Conservation (phyloP, 2,797 vertebrate genomes). For the Cichlasoma orientale region DNA sequence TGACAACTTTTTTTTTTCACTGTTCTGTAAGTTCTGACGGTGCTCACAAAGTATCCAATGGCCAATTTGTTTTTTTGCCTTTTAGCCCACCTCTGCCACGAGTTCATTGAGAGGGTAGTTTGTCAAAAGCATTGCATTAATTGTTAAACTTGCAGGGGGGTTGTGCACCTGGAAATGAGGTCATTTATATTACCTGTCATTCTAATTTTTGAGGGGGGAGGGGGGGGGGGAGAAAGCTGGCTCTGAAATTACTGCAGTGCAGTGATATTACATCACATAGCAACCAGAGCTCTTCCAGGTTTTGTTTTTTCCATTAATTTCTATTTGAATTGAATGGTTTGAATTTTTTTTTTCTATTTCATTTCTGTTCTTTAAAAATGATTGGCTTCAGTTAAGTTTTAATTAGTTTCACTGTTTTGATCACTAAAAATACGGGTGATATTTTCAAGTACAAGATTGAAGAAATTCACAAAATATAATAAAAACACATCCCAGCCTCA, state of each 20-base stretch:
- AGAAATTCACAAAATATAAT: background rate
- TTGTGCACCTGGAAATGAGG: slow-evolving; percentile 53
- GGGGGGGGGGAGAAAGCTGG: background rate
- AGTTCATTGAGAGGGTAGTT: slow-evolving; percentile 47
- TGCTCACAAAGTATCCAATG: background rate
- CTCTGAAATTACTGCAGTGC: slow-evolving; percentile 15
- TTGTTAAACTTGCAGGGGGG: slow-evolving; percentile 59
- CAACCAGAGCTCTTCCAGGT: background rate
- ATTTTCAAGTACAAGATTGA: background rate
- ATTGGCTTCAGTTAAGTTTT: background rate
- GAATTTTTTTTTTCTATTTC: background rate
- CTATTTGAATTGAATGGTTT: too few relatives aligned
- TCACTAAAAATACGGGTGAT: background rate
- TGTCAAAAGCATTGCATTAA: slow-evolving; percentile 52
- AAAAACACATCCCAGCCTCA: background rate
- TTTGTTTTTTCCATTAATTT: background rate
- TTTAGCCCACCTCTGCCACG: slow-evolving; percentile 22
- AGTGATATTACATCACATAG: slow-evolving; percentile 1
- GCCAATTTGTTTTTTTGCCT: background rate
- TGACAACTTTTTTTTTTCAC: background rate
- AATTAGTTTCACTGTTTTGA: background rate
- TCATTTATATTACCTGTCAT: slow-evolving; percentile 58
- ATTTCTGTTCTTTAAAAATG: background rate
- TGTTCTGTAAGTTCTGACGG: background rate
- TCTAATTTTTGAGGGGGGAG: background rate